Evolutionary conservation across 2,888 invertebrate species (phyloP).

Genomic region (Neuroscelio doddi): DNA sequence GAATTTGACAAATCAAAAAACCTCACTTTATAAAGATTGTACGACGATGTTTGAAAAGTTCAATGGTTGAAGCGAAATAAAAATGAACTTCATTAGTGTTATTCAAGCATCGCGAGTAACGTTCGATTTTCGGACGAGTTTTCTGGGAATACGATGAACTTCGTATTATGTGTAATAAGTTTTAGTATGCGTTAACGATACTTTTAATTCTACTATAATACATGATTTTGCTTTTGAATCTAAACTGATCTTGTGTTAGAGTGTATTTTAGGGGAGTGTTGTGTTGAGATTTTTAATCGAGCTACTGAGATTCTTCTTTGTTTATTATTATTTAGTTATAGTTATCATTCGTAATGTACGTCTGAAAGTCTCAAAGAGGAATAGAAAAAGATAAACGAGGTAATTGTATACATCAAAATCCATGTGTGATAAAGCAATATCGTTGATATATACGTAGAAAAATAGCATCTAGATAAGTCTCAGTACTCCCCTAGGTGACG

Average conservation of each 20-base stretch:
- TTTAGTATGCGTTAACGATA: conserved; percentile 54
- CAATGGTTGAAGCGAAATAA: too few species aligned
- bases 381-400: neutral
- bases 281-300: conserved; percentile 3
- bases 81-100: too few species aligned
- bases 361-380: neutral
- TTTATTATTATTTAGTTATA: neutral
- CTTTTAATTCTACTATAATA: conserved; percentile 55
- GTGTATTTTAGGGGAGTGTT: conserved; percentile 15
- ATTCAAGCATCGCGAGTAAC: too few species aligned
- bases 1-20: neutral
- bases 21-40: too few species aligned
- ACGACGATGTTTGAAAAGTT: too few species aligned
- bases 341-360: neutral
- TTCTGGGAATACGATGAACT: neutral
- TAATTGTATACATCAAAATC: conserved; percentile 5
- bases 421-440: conserved; percentile 11
- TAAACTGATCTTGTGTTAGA: conserved; percentile 53
- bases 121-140: neutral
- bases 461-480: conserved; percentile 4
- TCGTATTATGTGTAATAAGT: conserved; percentile 12
- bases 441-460: conserved; percentile 12
- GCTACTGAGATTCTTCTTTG: conserved; percentile 3
- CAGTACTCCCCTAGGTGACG: conserved; percentile 41
- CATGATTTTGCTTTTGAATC: conserved; percentile 62